phyloP scores from a whole-genome alignment of 2,113 vertebrate species.

The Oncorhynchus nerka region DNA sequence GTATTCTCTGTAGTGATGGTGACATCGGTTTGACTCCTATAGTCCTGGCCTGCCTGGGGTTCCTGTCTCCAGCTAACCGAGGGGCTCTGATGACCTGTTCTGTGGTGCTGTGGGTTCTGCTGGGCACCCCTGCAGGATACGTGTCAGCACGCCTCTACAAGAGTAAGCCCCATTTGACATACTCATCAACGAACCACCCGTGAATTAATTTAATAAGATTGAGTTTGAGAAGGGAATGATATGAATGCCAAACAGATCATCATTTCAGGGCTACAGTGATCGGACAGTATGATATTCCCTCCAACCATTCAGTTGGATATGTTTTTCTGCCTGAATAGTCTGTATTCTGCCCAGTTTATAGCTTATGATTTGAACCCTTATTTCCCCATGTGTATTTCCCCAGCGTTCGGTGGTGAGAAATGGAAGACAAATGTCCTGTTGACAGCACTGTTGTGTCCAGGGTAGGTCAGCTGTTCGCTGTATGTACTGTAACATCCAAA shows the following conservation, averaged over 20 bases:
- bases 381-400: slow-evolving; percentile 23
- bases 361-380: slow-evolving; percentile 9
- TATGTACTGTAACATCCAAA: background rate
- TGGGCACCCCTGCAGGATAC: slow-evolving; percentile 95
- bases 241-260: no score
- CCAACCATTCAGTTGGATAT: no score
- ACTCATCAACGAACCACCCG: background rate
- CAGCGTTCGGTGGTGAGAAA: slow-evolving; percentile 97
- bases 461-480: slow-evolving; percentile 72
- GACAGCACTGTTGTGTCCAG: slow-evolving; percentile 95
- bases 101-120: slow-evolving; percentile 95
- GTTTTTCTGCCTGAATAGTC: no score
- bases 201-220: no score
- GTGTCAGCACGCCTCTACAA: slow-evolving; percentile 87
- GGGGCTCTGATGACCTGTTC: slow-evolving; percentile 97
- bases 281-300: no score
- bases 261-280: background rate
- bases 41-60: slow-evolving; percentile 98
- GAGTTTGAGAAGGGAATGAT: no score
- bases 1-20: no score
- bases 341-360: background rate
- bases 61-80: slow-evolving; percentile 96
- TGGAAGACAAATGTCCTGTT: slow-evolving; percentile 98
- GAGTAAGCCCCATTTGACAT: slow-evolving; percentile 59
- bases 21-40: background rate